Evolutionary conservation across 2,888 invertebrate genomes (phyloP).

Genomic region (Heliconius cydno): DNA sequence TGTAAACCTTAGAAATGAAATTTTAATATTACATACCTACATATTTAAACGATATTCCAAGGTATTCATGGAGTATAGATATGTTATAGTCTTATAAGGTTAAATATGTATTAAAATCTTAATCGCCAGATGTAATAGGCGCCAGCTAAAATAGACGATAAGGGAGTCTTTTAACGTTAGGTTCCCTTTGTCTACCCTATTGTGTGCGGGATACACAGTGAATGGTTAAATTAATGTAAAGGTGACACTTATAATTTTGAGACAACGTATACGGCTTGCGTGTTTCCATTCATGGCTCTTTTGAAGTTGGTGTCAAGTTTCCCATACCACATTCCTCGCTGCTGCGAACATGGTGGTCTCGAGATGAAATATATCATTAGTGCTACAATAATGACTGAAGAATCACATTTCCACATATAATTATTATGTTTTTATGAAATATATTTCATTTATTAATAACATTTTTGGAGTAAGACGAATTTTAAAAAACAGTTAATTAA

Average conservation of each 20-base stretch:
- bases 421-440: neutral
- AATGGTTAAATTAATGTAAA: conserved; percentile 2
- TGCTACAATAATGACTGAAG: conserved; percentile 34
- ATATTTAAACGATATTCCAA: too few relatives aligned
- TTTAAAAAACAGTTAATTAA: neutral
- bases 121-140: neutral
- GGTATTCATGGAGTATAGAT: neutral
- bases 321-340: conserved; percentile 64
- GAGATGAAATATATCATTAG: conserved; percentile 43
- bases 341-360: conserved; percentile 61
- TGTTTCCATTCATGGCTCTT: conserved; percentile 57
- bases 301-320: conserved; percentile 61
- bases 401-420: conserved; percentile 31
- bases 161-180: too few relatives aligned
- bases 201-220: too few relatives aligned
- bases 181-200: too few relatives aligned
- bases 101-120: neutral
- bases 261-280: conserved; percentile 42
- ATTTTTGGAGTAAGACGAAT: neutral
- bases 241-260: conserved; percentile 35
- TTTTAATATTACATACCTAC: neutral
- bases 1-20: conserved; percentile 52
- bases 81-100: neutral
- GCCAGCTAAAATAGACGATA: too few relatives aligned
- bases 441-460: neutral